Evolutionary conservation across 2,113 vertebrate genomes (phyloP).

Genomic region (Charina bottae): DNA sequence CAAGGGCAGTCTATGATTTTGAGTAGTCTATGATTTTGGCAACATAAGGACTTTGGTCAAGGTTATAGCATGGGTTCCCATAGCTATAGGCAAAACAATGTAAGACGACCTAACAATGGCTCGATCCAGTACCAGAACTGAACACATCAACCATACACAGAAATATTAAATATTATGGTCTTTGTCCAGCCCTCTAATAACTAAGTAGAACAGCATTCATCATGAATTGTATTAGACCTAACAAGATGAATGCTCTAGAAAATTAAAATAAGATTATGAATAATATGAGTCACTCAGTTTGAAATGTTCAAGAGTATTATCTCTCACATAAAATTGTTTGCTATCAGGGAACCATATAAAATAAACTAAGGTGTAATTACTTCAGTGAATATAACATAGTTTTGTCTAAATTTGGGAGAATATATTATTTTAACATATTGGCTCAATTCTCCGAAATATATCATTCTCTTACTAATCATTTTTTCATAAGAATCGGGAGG

Average conservation of each 20-base stretch:
- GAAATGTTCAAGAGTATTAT: constrained; percentile 23
- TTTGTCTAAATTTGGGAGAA: constrained; percentile 19
- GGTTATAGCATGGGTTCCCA: constrained; percentile 16
- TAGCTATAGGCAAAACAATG: constrained; percentile 15
- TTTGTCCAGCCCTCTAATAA: not conserved
- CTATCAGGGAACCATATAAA: not conserved
- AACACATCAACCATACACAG: not conserved
- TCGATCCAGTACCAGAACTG: accelerated
- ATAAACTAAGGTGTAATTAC: constrained; percentile 30
- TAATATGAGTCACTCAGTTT: not conserved
- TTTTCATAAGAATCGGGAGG: not conserved
- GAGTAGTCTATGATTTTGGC: not conserved
- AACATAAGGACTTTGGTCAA: not conserved
- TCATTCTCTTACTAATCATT: not conserved
- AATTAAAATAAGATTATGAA: not conserved
- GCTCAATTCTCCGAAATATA: not conserved
- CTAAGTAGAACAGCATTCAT: accelerated
- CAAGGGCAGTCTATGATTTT: constrained; percentile 32
- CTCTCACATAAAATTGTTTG: constrained; percentile 9
- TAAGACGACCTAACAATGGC: not conserved
- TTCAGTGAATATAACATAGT: not conserved
- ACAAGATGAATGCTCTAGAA: not conserved
- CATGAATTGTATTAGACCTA: not conserved
- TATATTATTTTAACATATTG: not conserved
- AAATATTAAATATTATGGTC: accelerated